phyloP scores from a whole-genome alignment of 2,888 invertebrate genomes.

The Alloscopus bannaensis region DNA sequence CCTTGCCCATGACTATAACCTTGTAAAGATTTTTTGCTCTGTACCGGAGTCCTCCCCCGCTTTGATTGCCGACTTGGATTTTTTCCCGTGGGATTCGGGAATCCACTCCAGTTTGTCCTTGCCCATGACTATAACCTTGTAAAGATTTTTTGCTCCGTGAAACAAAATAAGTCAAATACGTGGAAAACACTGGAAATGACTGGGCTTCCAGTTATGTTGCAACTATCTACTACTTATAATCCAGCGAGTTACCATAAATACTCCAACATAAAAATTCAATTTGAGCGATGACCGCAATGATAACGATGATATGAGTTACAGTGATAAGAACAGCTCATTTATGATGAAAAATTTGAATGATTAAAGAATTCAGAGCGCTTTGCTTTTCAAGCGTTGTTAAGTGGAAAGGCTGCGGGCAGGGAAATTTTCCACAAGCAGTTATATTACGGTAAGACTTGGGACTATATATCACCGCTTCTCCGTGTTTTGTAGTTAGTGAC shows the following conservation, averaged over 20 bases:
- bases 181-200: not conserved
- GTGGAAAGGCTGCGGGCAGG: not conserved
- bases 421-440: not conserved
- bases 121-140: not conserved
- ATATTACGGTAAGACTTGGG: too few species aligned
- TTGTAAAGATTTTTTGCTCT: too few species aligned
- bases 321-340: not conserved
- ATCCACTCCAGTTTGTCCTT: not conserved
- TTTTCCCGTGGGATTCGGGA: not conserved
- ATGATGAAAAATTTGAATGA: not conserved
- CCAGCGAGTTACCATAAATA: not conserved
- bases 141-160: too few species aligned
- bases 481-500: too few species aligned
- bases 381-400: not conserved
- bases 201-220: not conserved
- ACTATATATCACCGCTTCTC: too few species aligned
- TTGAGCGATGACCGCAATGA: not conserved
- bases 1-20: slow-evolving; percentile 29
- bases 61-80: not conserved
- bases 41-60: too few species aligned
- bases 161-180: not conserved
- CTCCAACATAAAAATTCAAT: not conserved
- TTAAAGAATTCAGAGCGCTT: not conserved
- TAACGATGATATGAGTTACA: not conserved
- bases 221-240: not conserved